Percentiles rank a stretch among this genome's conserved stretches.
Evolutionary conservation across 2,888 invertebrate genomes (phyloP).

Genomic region (Catocala sponsa): DNA sequence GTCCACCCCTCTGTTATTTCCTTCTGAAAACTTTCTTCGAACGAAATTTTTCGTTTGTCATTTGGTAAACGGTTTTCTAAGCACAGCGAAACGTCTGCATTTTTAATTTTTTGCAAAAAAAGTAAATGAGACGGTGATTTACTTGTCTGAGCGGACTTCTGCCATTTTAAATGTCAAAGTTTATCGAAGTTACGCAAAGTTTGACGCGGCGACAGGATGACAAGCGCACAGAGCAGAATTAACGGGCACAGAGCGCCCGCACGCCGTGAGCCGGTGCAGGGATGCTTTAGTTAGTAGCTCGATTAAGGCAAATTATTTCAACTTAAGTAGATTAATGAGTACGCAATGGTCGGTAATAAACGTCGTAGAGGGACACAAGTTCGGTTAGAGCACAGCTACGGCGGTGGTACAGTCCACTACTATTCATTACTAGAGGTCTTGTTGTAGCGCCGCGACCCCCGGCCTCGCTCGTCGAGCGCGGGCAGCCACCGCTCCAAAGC

Average conservation of each 20-base stretch:
- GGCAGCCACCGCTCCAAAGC: background rate
- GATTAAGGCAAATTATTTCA: too few species aligned
- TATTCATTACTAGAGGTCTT: constrained; percentile 29
- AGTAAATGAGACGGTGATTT: constrained; percentile 11
- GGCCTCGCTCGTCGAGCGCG: background rate
- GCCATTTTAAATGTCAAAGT: constrained; percentile 26
- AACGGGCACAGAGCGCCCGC: too few species aligned
- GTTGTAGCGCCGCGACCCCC: constrained; percentile 14
- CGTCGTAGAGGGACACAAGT: background rate
- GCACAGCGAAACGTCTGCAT: constrained; percentile 30
- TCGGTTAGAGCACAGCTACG: background rate
- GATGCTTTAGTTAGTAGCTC: too few species aligned
- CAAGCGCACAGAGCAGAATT: constrained; percentile 3
- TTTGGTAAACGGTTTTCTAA: constrained; percentile 42
- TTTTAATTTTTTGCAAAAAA: constrained; percentile 31
- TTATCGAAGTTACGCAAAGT: constrained; percentile 20
- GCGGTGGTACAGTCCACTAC: constrained; percentile 5
- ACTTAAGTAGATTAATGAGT: background rate
- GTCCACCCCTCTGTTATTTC: constrained; percentile 46
- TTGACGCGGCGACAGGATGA: background rate
- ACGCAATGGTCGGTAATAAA: background rate
- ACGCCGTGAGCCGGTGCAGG: too few species aligned
- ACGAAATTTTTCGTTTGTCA: constrained; percentile 53
- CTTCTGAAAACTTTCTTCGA: constrained; percentile 43
- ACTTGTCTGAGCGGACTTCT: constrained; percentile 17